Conservation (phyloP, 2,888 invertebrate genomes). For the Platycnemis pennipes region DNA sequence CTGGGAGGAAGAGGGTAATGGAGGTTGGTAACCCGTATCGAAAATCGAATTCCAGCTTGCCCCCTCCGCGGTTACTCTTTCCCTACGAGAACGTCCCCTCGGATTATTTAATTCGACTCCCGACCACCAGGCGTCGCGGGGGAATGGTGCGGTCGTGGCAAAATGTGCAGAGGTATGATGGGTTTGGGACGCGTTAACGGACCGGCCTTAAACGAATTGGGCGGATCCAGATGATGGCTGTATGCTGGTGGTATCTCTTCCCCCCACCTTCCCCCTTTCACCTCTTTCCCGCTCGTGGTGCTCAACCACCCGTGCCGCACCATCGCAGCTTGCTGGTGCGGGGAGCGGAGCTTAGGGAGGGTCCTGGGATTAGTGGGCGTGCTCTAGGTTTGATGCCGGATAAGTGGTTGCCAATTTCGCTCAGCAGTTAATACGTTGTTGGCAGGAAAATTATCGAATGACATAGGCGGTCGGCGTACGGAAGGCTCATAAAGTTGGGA, state of each 20-base stretch:
- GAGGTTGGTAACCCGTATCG: background rate
- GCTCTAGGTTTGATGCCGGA: slow-evolving; percentile 6
- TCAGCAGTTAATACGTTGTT: slow-evolving; percentile 15
- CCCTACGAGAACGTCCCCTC: background rate
- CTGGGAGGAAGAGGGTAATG: background rate
- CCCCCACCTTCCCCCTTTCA: background rate
- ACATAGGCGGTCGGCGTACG: background rate
- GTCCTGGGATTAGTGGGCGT: background rate
- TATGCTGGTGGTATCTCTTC: background rate
- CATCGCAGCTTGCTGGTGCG: background rate
- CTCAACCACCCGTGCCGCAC: background rate
- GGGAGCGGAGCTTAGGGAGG: background rate
- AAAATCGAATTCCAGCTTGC: background rate
- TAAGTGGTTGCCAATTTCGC: slow-evolving; percentile 22
- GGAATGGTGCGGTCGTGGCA: background rate
- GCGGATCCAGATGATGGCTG: background rate
- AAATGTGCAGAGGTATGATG: background rate
- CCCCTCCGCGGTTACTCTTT: background rate
- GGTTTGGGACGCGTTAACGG: background rate
- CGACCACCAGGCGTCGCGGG: background rate
- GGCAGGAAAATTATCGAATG: background rate
- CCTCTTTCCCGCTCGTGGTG: background rate
- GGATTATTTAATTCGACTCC: slow-evolving; percentile 7
- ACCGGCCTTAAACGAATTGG: background rate
- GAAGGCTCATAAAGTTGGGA: background rate